Percentiles rank a stretch among this genome's conserved stretches.
These are phyloP conservation scores for Phenacoccus solenopsis DNA, from an alignment of 1,140 invertebrate genomes.

Conservation along the genomic window DNA sequence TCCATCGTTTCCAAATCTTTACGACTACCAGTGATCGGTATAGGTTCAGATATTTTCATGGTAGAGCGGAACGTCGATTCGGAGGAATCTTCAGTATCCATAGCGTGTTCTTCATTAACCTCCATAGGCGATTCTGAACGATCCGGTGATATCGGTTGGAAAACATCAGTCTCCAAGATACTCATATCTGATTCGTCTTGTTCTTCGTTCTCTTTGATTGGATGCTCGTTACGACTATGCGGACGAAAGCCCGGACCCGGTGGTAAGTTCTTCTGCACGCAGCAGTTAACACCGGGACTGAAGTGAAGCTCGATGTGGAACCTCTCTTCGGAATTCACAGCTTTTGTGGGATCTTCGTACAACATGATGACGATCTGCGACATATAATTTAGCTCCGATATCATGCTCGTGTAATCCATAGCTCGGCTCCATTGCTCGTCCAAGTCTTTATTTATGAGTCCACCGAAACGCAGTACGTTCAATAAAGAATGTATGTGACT, in stretches of 20 bases:
- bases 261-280: conserved; percentile 84
- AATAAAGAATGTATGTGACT: conserved; percentile 97
- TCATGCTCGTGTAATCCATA: conserved; percentile 95
- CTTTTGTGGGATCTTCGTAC: conserved; percentile 97
- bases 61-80: conserved; percentile 33
- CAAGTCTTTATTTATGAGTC: conserved; percentile 67
- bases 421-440: conserved; percentile 97
- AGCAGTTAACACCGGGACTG: conserved; percentile 92
- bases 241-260: conserved; percentile 86
- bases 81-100: conserved; percentile 25
- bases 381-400: conserved; percentile 98
- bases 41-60: conserved; percentile 45
- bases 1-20: conserved; percentile 31
- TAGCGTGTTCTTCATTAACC: background rate
- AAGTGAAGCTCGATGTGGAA: conserved; percentile 97
- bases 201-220: background rate
- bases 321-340: conserved; percentile 70
- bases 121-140: conserved; percentile 18
- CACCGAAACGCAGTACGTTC: conserved; percentile 88
- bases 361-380: conserved; percentile 98
- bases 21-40: conserved; percentile 39
- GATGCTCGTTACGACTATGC: conserved; percentile 65
- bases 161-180: background rate
- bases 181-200: conserved; percentile 1
- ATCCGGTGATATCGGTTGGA: background rate